Evolutionary conservation across 2,888 invertebrate species (phyloP), one percentile per base, ranked within the genome.

Genomic region (Dendrolimus pini): DNA sequence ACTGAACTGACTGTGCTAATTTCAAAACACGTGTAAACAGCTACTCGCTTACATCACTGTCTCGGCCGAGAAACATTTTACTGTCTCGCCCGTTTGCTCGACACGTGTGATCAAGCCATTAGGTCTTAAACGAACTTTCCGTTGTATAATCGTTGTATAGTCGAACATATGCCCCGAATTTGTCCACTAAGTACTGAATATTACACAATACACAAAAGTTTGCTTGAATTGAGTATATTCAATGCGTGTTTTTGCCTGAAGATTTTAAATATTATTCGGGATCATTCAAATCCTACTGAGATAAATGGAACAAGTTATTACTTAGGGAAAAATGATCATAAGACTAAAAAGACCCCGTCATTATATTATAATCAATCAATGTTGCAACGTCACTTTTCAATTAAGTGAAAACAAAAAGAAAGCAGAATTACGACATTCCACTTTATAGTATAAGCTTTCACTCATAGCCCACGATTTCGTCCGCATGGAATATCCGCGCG

Each of bases 311-410:
- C 12, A 47, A 47, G 9, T 47, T 47, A 18, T 18, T 54, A 41
- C 52, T 47, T 52, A 55, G 54, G 42, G 47, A 57, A 59, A 57
- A 55, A 14, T 52, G 56, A 53, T 59, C 56, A 55, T 13, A 54
- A 47, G 41, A 12, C 7, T 41, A 56, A 67, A n/a, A 69, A 53
- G 54, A 59, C 61, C 13, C 55, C 63, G 66, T 74, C 74, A 74
- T 64, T 65, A 58, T 41, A 10, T 53, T 18, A 59, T 58, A 60
- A 72, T 74, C 68, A 70, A 74, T 74, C 71, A 74, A 64, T 71
- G 57, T 57, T 58, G 63, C 62, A 53, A 64, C 72, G 73, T 72
- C 73, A 69, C 65, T 67, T 74, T 72, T 69, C 70, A 73, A 73
- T 73, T 73, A 72, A 69, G 66, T 62, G 61, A 65, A 64, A 71